Conservation (phyloP, 2,797 vertebrate species). For the Brachyalestes nurse region DNA sequence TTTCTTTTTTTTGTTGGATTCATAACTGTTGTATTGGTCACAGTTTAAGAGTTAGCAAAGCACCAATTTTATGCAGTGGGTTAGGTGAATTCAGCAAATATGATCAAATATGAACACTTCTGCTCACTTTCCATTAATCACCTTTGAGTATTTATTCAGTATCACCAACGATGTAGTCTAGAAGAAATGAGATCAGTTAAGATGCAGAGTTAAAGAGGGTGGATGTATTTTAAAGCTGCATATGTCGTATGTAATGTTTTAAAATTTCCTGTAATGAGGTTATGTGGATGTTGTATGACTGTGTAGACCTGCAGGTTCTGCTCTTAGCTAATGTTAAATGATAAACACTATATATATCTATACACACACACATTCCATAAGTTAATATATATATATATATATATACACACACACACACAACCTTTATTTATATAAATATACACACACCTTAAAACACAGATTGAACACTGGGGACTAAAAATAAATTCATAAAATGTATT, state of each 20-base stretch:
- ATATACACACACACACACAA: too few relatives aligned
- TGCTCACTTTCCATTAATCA: background rate
- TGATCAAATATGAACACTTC: background rate
- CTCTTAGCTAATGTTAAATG: slow-evolving; percentile 6
- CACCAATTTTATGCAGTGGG: slow-evolving; percentile 22
- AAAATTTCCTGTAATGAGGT: slow-evolving; percentile 37
- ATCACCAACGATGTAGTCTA: slow-evolving; percentile 1
- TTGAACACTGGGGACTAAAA: slow-evolving; percentile 17
- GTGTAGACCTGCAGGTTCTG: slow-evolving; percentile 35
- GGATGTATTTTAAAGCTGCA: slow-evolving; percentile 43
- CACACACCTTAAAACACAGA: background rate
- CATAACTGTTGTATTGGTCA: slow-evolving; percentile 42
- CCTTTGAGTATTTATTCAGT: background rate
- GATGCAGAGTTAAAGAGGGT: slow-evolving; percentile 6
- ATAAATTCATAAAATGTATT: slow-evolving; percentile 13
- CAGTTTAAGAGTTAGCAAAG: slow-evolving; percentile 4
- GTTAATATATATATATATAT: too few relatives aligned
- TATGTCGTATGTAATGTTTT: slow-evolving; percentile 45
- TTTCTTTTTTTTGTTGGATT: slow-evolving; percentile 50
- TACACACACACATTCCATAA: too few relatives aligned
- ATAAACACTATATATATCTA: background rate
- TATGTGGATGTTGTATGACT: slow-evolving; percentile 25
- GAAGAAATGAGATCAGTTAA: slow-evolving; percentile 4
- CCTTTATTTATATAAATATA: background rate
- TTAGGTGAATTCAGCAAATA: background rate